Evolutionary conservation across 2,888 invertebrate species (phyloP).

Genomic region (Cephalotes varians): DNA sequence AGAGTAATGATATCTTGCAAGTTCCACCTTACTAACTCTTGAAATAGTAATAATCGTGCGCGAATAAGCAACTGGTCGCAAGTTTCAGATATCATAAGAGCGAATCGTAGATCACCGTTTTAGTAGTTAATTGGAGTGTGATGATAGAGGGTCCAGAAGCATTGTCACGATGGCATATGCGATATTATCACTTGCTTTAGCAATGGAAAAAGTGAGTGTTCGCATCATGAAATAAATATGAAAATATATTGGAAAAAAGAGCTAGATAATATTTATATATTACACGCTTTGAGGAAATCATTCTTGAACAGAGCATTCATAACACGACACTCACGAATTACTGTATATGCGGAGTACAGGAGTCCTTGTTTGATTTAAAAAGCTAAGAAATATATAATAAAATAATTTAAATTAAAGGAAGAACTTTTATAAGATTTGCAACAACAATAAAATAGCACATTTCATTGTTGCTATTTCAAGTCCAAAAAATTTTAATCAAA

Average conservation of each 20-base stretch:
- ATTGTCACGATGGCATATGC: constrained; percentile 42
- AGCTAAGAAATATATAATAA: neutral
- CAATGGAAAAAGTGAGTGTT: constrained; percentile 14
- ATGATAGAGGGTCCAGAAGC: constrained; percentile 41
- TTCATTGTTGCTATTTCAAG: no score
- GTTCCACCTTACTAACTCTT: constrained; percentile 26
- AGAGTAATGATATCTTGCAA: constrained; percentile 3
- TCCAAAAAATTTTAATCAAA: neutral
- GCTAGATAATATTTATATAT: neutral
- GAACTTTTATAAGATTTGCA: neutral
- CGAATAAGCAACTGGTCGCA: neutral
- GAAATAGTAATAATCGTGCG: constrained; percentile 9
- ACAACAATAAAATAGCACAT: no score
- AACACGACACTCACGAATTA: constrained; percentile 38
- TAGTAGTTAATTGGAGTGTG: constrained; percentile 17
- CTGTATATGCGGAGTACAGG: neutral
- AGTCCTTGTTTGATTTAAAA: neutral
- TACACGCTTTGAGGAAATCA: neutral
- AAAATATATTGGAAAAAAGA: neutral
- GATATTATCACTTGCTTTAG: constrained; percentile 15
- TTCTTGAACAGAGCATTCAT: neutral
- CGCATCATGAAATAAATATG: neutral
- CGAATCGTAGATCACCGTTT: constrained; percentile 15
- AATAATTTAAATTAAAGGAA: neutral
- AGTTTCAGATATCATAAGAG: neutral